Evolutionary conservation across 92 coral and sea anemone species (phyloP).

Genomic region (Zoanthus solanderi): DNA sequence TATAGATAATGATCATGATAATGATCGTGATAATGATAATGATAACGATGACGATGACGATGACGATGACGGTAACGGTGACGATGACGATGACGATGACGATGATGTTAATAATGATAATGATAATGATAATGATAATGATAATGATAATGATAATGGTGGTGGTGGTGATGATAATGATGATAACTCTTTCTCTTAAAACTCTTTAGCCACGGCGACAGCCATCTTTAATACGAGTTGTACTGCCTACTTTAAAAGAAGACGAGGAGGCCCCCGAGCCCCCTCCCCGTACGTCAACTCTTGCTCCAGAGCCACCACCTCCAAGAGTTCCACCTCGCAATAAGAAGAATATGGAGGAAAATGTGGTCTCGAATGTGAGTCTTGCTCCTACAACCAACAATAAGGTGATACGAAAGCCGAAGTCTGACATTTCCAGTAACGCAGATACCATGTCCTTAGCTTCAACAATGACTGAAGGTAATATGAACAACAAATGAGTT

Average conservation of each 20-base stretch:
- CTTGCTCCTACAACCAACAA: neutral
- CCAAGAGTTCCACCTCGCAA: constrained; percentile 41
- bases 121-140: no score
- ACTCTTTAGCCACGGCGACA: neutral
- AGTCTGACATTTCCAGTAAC: neutral
- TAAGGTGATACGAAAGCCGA: neutral
- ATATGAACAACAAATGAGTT: neutral
- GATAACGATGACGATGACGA: no score
- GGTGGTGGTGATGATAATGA: no score
- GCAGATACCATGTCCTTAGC: neutral
- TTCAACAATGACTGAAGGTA: constrained; percentile 36
- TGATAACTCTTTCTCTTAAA: no score
- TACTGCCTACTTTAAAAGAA: constrained; percentile 12
- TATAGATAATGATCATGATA: no score
- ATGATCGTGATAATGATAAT: no score
- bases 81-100: no score
- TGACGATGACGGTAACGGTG: no score
- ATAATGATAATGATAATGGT: no score
- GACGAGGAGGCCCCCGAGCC: constrained; percentile 29
- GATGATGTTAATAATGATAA: no score
- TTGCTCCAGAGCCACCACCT: constrained; percentile 25
- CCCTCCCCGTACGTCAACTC: constrained; percentile 35
- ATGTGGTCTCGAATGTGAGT: constrained; percentile 24
- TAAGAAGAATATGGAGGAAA: constrained; percentile 2
- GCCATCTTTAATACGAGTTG: constrained; percentile 23